Base-by-base conservation (phyloP, 2,888 invertebrate species). In the Drosophila subsilvestris region DNA sequence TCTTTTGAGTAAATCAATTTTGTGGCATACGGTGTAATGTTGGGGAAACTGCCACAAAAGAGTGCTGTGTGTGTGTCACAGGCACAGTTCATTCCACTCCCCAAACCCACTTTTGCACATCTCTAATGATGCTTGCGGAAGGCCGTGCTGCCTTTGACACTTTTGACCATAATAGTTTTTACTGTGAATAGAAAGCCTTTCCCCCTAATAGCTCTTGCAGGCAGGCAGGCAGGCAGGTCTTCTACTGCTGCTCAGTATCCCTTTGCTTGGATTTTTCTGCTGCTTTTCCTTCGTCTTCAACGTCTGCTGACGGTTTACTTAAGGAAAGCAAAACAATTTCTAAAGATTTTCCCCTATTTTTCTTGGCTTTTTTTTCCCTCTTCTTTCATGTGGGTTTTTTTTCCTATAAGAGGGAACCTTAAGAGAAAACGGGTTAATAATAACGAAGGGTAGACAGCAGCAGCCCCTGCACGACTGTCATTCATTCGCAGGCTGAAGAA, bases 81-180 rank as follows among this genome's bases (percentile, higher is more conserved):
- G 20, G 20, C 88, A 88, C 72, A 89, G 89, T 83, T 88, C 84
- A 73, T 83, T 85, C 82, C 79, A 66, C 76, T 76, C 66, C 51
- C 32, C 32, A 12, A 27, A 8, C 37, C 37, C 37, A 14, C 37
- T n/a, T 37, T 37, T n/a, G 1, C 37, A 6, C 37, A 37, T 54
- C 49, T 57, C 54, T 53, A 72, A 61, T 61, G 43, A 72, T 42
- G 63, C 51, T 57, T 58, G 75, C 18, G 53, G 53, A 54, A 32
- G 49, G 44, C 67, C 58, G 44, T 56, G 49, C 78, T 86, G 73
- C 75, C 78, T 86, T 78, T 86, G 86, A 75, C 86, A 88, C 89
- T 86, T 88, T 71, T 70, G 75, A 69, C 68, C 78, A 75, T 61
- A 75, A 79, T 81, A 80, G 89, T 79, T 86, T 50, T 50, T 71